Conservation (phyloP, 2,113 vertebrate genomes). For the Xyliphius kryptos region DNA sequence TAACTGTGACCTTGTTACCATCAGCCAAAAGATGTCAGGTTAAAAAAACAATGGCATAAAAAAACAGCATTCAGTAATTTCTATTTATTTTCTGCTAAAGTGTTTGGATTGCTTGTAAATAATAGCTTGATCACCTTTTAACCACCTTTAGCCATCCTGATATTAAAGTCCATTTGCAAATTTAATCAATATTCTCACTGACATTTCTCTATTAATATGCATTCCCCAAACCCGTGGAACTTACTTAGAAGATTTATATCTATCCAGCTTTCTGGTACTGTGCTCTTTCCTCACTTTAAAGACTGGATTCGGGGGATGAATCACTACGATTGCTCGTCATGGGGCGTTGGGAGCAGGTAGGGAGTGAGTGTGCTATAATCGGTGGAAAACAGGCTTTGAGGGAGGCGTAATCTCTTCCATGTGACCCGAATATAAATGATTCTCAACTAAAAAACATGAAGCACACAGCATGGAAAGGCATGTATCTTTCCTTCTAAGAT, state of each 20-base stretch:
- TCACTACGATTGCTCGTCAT: constrained; percentile 12
- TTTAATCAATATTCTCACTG: constrained; percentile 18
- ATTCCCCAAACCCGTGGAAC: background rate
- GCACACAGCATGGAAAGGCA: background rate
- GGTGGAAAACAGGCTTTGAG: constrained; percentile 24
- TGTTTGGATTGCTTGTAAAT: background rate
- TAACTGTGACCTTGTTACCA: constrained; percentile 53
- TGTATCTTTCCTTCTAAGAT: background rate
- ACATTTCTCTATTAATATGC: constrained; percentile 17
- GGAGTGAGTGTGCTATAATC: constrained; percentile 25
- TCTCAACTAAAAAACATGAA: constrained; percentile 10
- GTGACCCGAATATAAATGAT: constrained; percentile 30
- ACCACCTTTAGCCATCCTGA: background rate
- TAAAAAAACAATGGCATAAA: background rate
- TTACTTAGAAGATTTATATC: constrained; percentile 11
- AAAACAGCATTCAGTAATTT: background rate
- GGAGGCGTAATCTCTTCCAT: constrained; percentile 15
- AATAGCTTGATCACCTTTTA: constrained; percentile 4
- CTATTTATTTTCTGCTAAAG: constrained; percentile 10
- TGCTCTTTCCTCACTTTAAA: constrained; percentile 21
- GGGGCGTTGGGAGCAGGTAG: constrained; percentile 6
- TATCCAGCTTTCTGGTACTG: constrained; percentile 4
- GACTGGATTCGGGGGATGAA: constrained; percentile 15
- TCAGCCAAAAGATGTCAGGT: background rate
- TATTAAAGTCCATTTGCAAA: constrained; percentile 1